Evolutionary conservation across 1,140 invertebrate species (phyloP), one percentile per base, ranked within the genome.

Genomic region (Caenorhabditis brenneri): DNA sequence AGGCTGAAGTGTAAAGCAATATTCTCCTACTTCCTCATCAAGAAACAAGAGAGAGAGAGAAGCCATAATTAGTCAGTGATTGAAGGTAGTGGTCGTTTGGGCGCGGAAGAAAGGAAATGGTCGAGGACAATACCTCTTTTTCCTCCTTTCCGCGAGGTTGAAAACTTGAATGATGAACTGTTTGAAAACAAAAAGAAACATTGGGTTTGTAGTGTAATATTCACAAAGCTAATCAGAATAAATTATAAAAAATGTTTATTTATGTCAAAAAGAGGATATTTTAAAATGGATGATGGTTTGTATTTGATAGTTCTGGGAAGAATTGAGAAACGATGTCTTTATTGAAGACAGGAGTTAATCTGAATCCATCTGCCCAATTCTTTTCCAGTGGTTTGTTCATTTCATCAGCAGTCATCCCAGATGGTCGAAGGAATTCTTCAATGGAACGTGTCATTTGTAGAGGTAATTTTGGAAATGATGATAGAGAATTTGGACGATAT

Each of bases 321-420:
- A 85, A 85, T 42, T 85, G 84, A n/a, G 84, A 82, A 12, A 85
- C 84, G 46, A 84, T 78, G 31, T 84, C 83, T 69, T 78, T 58
- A n/a, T 80, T 84, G 49, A 84, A 84, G 6, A 85, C 80, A 19
- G 84, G 84, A 78, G 84, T 85, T 22, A 80, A 33, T 19, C 79
- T 33, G 39, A 81, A 55, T 24, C 79, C 79, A 69, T 85, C 84
- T 49, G 84, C 84, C 84, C 84, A 85, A 51, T 85, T 80, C n/a
- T 58, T 78, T 19, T 82, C 80, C 39, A 85, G 31, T 16, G 84
- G 84, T 27, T 58, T 31, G 49, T 85, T 85, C 39, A 85, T 58
- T 22, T 85, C 84, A 15, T 81, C 79, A n/a, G 36, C 51, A 33
- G 60, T 74, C 65, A 74, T 80, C 24, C 84, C 84, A 55, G 69